Conservation (phyloP, 2,888 invertebrate species). For the Arctia plantaginis region DNA sequence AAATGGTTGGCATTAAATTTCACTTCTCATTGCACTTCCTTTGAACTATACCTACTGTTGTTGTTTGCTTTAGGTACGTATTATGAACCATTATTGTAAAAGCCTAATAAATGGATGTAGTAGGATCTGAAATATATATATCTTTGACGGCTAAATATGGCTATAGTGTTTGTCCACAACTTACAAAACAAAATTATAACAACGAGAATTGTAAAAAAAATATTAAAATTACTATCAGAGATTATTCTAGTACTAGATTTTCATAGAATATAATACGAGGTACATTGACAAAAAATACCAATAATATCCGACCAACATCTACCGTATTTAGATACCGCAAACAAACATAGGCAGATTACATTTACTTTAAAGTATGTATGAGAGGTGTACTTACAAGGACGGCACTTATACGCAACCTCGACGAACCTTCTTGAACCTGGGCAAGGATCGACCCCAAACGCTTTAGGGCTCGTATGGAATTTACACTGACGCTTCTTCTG, state of each 20-base stretch:
- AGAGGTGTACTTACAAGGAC: constrained; percentile 94
- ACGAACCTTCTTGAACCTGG: constrained; percentile 96
- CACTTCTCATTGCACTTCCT: constrained; percentile 10
- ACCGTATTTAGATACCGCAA: neutral
- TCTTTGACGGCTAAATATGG: neutral
- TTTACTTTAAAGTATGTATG: neutral
- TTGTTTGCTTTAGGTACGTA: neutral
- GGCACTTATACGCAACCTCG: constrained; percentile 98
- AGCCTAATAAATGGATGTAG: neutral
- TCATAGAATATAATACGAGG: neutral
- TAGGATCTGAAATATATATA: neutral
- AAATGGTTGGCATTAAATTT: constrained; percentile 29
- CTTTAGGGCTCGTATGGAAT: constrained; percentile 95
- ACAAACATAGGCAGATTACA: neutral
- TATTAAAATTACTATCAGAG: no score
- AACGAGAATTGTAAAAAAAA: no score
- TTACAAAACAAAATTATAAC: no score
- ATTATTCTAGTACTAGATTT: neutral
- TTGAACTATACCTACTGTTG: constrained; percentile 16
- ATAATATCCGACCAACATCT: neutral
- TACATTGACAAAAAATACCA: neutral
- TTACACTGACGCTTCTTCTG: constrained; percentile 97
- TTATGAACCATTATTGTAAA: neutral
- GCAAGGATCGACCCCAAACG: constrained; percentile 96
- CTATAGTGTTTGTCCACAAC: no score